These are phyloP conservation scores for Thaumatotibia leucotreta DNA, from an alignment of 1,140 invertebrate species.

Conservation along the genomic window DNA sequence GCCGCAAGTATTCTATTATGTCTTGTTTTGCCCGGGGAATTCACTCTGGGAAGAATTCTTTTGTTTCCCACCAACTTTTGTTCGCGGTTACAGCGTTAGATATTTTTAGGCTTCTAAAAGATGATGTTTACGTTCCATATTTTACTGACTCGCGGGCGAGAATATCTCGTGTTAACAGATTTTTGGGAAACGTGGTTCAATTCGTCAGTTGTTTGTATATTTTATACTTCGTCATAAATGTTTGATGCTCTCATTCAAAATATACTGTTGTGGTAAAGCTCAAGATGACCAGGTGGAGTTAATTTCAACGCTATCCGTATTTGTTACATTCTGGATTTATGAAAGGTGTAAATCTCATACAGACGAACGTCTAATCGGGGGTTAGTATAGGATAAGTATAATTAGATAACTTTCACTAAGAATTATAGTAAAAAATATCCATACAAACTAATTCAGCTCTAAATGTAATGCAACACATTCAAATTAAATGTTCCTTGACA, in stretches of 20 bases:
- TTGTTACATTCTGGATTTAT: too few relatives aligned
- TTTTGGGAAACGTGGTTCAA: not conserved
- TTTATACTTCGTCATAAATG: not conserved
- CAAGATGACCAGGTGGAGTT: too few relatives aligned
- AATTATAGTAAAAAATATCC: too few relatives aligned
- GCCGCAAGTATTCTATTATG: constrained; percentile 30
- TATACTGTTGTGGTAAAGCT: not conserved
- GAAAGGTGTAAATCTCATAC: too few relatives aligned
- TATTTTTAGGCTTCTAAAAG: constrained; percentile 2
- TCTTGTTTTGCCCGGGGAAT: constrained; percentile 18
- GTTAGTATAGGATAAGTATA: too few relatives aligned
- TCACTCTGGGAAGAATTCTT: constrained; percentile 12
- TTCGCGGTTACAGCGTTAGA: not conserved
- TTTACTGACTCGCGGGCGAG: not conserved
- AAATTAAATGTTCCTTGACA: too few relatives aligned
- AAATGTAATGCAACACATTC: too few relatives aligned
- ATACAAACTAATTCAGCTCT: too few relatives aligned
- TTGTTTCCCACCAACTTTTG: constrained; percentile 11
- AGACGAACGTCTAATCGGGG: too few relatives aligned
- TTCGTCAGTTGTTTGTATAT: not conserved
- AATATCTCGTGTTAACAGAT: constrained; percentile 2
- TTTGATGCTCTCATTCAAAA: too few relatives aligned
- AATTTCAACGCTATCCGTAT: too few relatives aligned
- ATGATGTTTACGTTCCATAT: constrained; percentile 4
- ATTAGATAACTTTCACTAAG: too few relatives aligned